Conservation (phyloP, 2,113 vertebrate genomes). For the Micromys minutus region DNA sequence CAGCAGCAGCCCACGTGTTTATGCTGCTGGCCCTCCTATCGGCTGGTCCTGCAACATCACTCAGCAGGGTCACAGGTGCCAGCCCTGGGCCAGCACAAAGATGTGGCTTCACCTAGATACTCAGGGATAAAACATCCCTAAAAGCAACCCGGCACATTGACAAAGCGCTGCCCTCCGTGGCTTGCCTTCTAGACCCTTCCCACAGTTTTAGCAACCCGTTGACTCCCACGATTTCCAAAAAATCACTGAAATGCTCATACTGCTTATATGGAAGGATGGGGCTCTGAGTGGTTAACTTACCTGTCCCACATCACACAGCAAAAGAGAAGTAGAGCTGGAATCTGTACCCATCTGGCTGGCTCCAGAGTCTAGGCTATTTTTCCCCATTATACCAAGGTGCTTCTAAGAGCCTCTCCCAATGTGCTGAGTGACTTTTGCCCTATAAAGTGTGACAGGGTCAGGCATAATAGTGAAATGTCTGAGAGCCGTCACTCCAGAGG, state of each 20-base stretch:
- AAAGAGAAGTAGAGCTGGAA: background rate
- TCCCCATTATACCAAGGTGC: background rate
- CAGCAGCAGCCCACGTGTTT: background rate
- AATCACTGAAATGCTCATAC: background rate
- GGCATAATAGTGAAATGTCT: background rate
- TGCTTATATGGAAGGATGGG: background rate
- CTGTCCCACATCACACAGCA: background rate
- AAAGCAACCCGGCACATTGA: background rate
- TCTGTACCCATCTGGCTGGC: background rate
- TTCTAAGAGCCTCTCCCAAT: background rate
- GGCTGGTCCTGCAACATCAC: background rate
- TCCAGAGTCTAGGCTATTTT: background rate
- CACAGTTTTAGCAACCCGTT: background rate
- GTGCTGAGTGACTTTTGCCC: background rate
- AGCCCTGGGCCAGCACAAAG: constrained; percentile 23
- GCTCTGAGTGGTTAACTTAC: background rate
- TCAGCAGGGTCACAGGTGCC: constrained; percentile 47
- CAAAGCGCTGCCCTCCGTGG: background rate
- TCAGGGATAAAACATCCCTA: constrained; percentile 37
- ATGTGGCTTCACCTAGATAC: constrained; percentile 66
- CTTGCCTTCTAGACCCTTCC: background rate
- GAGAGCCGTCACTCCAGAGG: background rate
- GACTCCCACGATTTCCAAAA: background rate
- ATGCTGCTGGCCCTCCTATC: background rate
- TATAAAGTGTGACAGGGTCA: background rate